A percentile compares a stretch with the other conserved stretches of the same genome.
Conservation (phyloP, 2,888 invertebrate genomes). For the Margaritifera margaritifera region DNA sequence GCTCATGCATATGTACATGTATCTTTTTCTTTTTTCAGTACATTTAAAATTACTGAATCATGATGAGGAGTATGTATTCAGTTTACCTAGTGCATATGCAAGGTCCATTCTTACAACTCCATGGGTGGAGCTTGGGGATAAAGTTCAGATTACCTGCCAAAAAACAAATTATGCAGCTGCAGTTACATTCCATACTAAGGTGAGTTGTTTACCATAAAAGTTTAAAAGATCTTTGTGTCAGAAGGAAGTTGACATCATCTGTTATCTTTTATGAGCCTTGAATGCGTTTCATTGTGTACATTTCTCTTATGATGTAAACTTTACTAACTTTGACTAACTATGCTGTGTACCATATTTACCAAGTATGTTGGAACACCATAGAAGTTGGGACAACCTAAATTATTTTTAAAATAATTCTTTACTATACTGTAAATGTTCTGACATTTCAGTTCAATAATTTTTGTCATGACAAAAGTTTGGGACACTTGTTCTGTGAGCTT, state of each 20-base stretch:
- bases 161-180: constrained; percentile 72
- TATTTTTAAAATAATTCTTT: no score
- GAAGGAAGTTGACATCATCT: background rate
- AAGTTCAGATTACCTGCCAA: constrained; percentile 71
- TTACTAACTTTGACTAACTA: no score
- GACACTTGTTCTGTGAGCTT: no score
- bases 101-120: constrained; percentile 76
- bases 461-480: no score
- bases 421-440: no score
- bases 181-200: constrained; percentile 75
- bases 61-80: constrained; percentile 73
- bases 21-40: constrained; percentile 52
- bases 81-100: constrained; percentile 74
- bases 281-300: no score
- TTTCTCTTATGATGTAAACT: no score
- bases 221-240: constrained; percentile 46
- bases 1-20: background rate
- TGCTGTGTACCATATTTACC: no score
- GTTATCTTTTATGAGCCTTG: no score
- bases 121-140: constrained; percentile 75
- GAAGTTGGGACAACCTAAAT: no score
- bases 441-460: no score
- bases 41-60: constrained; percentile 59
- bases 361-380: no score
- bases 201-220: constrained; percentile 73